Evolutionary conservation across 2,888 invertebrate species (phyloP).

Genomic region (Lobophora halterata): DNA sequence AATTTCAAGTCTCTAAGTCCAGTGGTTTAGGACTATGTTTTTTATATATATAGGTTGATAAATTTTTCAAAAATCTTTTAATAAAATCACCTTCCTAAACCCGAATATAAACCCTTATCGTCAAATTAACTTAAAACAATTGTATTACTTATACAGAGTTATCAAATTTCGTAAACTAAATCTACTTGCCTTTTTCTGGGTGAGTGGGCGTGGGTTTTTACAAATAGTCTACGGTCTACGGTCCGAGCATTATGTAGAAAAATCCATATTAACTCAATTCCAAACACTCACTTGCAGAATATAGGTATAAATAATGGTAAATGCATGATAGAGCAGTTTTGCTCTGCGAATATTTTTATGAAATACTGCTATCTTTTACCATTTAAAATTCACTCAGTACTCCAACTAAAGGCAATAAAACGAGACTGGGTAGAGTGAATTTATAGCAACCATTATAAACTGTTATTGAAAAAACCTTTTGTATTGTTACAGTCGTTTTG

Average conservation of each 20-base stretch:
- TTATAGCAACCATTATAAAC: conserved; percentile 22
- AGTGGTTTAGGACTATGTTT: too few relatives aligned
- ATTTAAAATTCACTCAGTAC: conserved; percentile 34
- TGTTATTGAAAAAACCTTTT: not conserved
- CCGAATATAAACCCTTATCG: too few relatives aligned
- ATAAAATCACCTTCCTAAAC: too few relatives aligned
- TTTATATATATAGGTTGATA: too few relatives aligned
- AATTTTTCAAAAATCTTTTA: too few relatives aligned
- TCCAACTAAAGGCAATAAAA: conserved; percentile 32
- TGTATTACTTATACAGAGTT: too few relatives aligned
- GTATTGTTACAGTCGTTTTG: conserved; percentile 5
- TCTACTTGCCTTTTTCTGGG: too few relatives aligned
- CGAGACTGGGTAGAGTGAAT: conserved; percentile 34
- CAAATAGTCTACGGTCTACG: conserved; percentile 3
- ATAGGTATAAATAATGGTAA: conserved; percentile 29
- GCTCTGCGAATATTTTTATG: conserved; percentile 16
- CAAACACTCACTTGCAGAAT: conserved; percentile 19
- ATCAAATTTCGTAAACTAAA: too few relatives aligned
- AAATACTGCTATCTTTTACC: conserved; percentile 24
- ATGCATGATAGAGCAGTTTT: conserved; percentile 29
- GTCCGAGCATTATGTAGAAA: conserved; percentile 3
- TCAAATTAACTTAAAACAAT: too few relatives aligned
- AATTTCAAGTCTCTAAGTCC: too few relatives aligned
- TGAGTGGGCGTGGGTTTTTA: too few relatives aligned
- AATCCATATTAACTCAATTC: conserved; percentile 12